A percentile compares a stretch with the other conserved stretches of the same genome.
phyloP scores from a whole-genome alignment of 1,140 invertebrate species.

The Limonius californicus region DNA sequence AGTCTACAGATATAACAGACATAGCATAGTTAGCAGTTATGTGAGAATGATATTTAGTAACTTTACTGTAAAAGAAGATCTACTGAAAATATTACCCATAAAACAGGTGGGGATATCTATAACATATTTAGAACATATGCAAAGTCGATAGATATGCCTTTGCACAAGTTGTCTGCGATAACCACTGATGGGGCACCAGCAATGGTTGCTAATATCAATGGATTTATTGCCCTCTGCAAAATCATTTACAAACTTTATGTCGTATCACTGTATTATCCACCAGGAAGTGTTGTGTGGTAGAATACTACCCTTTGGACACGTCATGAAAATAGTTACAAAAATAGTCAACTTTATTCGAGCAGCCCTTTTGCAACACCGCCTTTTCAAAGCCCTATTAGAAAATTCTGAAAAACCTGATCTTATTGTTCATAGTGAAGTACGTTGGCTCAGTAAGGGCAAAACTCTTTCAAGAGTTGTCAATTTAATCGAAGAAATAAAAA shows the following conservation, averaged over 20 bases:
- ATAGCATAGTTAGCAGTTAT: slow-evolving; percentile 7
- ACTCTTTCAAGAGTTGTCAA: neutral
- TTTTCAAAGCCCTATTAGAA: slow-evolving; percentile 6
- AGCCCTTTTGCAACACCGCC: slow-evolving; percentile 6
- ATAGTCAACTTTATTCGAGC: slow-evolving; percentile 6
- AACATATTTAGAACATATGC: slow-evolving; percentile 22
- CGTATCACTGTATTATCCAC: slow-evolving; percentile 21
- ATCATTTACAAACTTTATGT: neutral
- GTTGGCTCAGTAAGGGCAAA: slow-evolving; percentile 14
- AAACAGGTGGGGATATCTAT: slow-evolving; percentile 20
- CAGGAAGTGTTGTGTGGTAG: slow-evolving; percentile 13
- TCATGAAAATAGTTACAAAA: slow-evolving; percentile 1
- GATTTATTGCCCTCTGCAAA: slow-evolving; percentile 20
- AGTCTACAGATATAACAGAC: slow-evolving; percentile 2
- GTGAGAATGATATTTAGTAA: slow-evolving; percentile 7
- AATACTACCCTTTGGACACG: slow-evolving; percentile 16
- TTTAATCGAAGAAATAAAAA: neutral
- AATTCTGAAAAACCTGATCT: slow-evolving; percentile 10
- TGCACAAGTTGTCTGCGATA: too few relatives aligned
- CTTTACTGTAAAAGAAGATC: slow-evolving; percentile 6
- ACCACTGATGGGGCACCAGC: too few relatives aligned
- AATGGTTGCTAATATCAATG: slow-evolving; percentile 23
- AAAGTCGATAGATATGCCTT: slow-evolving; percentile 20
- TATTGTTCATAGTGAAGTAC: slow-evolving; percentile 12
- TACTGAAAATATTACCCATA: slow-evolving; percentile 5